A percentile compares a stretch with the other conserved stretches of the same genome.
Conservation (phyloP, 2,797 vertebrate species). For the Melanogrammus aeglefinus region DNA sequence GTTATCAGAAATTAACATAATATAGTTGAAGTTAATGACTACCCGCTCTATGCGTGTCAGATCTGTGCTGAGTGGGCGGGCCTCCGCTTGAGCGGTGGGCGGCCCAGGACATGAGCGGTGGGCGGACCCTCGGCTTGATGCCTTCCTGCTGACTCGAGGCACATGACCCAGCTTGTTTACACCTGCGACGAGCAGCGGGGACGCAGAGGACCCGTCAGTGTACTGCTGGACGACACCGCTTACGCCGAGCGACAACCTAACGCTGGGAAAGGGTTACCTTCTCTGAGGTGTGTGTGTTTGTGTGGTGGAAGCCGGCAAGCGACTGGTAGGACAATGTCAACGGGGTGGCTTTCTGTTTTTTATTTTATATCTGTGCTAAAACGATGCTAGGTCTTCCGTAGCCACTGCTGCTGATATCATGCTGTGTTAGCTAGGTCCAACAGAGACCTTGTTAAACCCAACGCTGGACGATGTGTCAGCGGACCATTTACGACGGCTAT, state of each 20-base stretch:
- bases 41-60: background rate
- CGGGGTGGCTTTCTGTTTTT: background rate
- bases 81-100: background rate
- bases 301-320: background rate
- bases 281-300: background rate
- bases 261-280: background rate
- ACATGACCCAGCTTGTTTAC: conserved; percentile 79
- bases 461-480: background rate
- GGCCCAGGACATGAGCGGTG: conserved; percentile 39
- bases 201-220: background rate
- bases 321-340: background rate
- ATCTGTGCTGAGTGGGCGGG: background rate
- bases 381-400: background rate
- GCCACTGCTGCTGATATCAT: background rate
- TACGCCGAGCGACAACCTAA: background rate
- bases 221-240: background rate
- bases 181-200: conserved; percentile 41
- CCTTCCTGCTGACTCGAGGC: conserved; percentile 63
- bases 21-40: background rate
- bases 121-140: conserved; percentile 52
- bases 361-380: background rate
- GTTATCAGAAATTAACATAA: background rate
- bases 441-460: background rate
- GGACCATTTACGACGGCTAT: background rate
- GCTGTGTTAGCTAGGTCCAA: background rate